These are phyloP conservation scores for Dolichallabes microphthalmus DNA, from an alignment of 2,113 vertebrate genomes.

Conservation along the genomic window DNA sequence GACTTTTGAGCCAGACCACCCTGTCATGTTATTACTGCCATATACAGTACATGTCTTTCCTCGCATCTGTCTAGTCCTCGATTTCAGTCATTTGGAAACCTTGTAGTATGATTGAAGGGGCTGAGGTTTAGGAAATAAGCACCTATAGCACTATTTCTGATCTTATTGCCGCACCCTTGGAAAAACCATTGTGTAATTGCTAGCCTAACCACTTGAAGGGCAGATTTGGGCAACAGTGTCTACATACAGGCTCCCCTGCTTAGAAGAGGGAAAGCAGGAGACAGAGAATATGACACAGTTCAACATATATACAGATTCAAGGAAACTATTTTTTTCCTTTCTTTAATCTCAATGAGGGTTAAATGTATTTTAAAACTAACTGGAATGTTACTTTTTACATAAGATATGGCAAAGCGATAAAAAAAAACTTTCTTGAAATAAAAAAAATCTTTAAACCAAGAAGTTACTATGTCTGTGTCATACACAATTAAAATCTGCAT, in stretches of 20 bases:
- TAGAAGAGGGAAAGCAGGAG: constrained; percentile 33
- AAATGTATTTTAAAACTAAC: not conserved
- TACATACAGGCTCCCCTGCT: constrained; percentile 58
- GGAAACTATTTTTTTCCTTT: not conserved
- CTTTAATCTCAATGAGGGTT: not conserved
- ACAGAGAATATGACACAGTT: not conserved
- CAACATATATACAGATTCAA: constrained; percentile 3
- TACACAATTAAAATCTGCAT: not conserved
- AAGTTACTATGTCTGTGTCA: not conserved
- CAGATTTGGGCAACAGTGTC: constrained; percentile 38
- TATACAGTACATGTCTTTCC: not conserved
- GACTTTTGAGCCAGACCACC: constrained; percentile 5
- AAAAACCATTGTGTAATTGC: constrained; percentile 67
- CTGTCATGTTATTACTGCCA: constrained; percentile 18
- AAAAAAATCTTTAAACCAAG: not conserved
- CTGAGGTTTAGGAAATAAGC: constrained; percentile 68
- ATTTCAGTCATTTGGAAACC: not conserved
- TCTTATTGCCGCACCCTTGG: constrained; percentile 65
- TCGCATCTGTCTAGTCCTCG: not conserved
- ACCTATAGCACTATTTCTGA: constrained; percentile 62
- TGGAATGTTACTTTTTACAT: not conserved
- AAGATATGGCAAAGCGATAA: not conserved
- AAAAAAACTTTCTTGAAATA: not conserved
- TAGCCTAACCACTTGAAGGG: constrained; percentile 68
- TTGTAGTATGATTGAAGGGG: constrained; percentile 56